Conservation (phyloP, 2,888 invertebrate genomes). For the Operophtera brumata region DNA sequence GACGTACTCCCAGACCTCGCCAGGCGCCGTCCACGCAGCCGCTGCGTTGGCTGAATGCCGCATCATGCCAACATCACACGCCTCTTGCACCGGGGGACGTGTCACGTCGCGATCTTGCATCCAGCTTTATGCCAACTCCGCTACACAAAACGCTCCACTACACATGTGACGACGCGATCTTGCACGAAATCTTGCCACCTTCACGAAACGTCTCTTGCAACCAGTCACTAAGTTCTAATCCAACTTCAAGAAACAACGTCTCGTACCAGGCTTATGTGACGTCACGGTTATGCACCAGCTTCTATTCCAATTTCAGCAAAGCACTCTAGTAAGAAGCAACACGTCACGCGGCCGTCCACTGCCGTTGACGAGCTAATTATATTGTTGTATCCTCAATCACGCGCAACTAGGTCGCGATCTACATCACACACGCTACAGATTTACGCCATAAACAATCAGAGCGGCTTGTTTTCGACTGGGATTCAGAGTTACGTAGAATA, state of each 20-base stretch:
- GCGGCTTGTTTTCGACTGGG: conserved; percentile 35
- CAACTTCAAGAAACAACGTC: not conserved
- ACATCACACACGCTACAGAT: conserved; percentile 68
- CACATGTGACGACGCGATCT: not conserved
- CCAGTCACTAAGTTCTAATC: not conserved
- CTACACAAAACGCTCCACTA: not conserved
- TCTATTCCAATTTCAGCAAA: conserved; percentile 39
- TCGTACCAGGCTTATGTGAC: conserved; percentile 6
- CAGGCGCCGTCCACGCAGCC: conserved; percentile 77
- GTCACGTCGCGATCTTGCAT: conserved; percentile 19
- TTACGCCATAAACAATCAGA: conserved; percentile 54
- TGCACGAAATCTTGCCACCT: not conserved
- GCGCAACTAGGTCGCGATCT: conserved; percentile 77
- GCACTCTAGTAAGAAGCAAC: conserved; percentile 33
- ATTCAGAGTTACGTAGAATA: conserved; percentile 26
- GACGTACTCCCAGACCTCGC: conserved; percentile 85
- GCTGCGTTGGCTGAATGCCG: conserved; percentile 70
- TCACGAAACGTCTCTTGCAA: not conserved
- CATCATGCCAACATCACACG: conserved; percentile 76
- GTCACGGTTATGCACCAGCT: conserved; percentile 10
- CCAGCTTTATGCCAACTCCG: conserved; percentile 6
- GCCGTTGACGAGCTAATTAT: conserved; percentile 77
- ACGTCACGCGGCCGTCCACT: conserved; percentile 53
- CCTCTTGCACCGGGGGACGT: conserved; percentile 26
- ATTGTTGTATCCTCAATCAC: conserved; percentile 80